Conservation (phyloP, 2,113 vertebrate species). For the Burhinus oedicnemus region DNA sequence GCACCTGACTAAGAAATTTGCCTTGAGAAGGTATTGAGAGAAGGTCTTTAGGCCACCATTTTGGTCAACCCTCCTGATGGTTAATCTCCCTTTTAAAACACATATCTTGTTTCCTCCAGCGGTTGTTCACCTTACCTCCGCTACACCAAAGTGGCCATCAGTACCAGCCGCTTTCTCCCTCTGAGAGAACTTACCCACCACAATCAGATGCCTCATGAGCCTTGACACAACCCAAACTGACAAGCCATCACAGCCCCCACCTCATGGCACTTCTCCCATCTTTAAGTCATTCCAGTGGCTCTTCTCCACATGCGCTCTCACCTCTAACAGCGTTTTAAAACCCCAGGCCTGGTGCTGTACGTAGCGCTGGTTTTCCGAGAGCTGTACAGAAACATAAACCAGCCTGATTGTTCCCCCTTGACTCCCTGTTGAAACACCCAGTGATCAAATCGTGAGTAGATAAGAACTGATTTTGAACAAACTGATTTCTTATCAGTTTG, state of each 20-base stretch:
- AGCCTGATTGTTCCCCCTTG: background rate
- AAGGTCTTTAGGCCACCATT: background rate
- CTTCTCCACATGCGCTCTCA: background rate
- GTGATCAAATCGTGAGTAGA: background rate
- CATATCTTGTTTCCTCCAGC: rapidly evolving
- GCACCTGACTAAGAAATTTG: background rate
- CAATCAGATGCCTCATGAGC: background rate
- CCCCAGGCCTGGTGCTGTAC: too few relatives aligned
- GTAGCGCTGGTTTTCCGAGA: background rate
- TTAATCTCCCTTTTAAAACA: background rate
- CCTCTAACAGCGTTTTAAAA: background rate
- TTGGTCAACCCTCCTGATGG: background rate
- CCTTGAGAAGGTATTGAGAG: background rate
- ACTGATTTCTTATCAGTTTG: background rate
- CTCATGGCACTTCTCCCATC: background rate
- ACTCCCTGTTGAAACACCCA: background rate
- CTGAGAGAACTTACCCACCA: background rate
- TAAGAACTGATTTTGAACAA: background rate
- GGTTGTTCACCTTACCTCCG: background rate
- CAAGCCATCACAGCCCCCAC: background rate
- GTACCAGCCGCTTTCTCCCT: too few relatives aligned
- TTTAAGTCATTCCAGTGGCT: background rate
- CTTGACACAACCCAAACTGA: background rate
- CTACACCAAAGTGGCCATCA: background rate
- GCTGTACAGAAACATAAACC: background rate